Base-by-base conservation (phyloP, 2,113 vertebrate species). In the Emberiza fucata region DNA sequence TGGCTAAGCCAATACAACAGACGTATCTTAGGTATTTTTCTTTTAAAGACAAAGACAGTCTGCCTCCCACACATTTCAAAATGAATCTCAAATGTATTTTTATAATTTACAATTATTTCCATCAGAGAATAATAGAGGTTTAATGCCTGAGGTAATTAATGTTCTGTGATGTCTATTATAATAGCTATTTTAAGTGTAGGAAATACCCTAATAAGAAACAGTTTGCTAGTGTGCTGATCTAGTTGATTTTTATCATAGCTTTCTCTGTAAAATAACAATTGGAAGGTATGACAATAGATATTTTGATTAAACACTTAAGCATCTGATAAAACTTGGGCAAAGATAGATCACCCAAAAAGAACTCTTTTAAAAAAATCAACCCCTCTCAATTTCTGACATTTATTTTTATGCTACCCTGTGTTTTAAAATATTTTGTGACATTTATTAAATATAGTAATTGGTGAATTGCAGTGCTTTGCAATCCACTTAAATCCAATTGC, bases 141-240 rank as follows among this genome's bases (percentile, higher is more conserved):
- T 70, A 69, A 60, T 94, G 81, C 86, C 61, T 65, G 47, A 27
- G 68, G 75, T 96, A 85, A 75, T 85, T 80, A 82, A 47, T 72
- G 85, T 82, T 92, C 81, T 90, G 28, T 86, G 82, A 48, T 94
- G 90, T 90, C 24, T 88, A 64, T 51, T 93, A 35, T 86, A 81
- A 88, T 78, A 88, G 63, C 56, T 95, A 83, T 91, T 89, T 95
- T 77, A 90, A 90, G 79, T 51, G 68, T 68, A 93, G 93, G 92
- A 96, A 97, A 96, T 96, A 96, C 94, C 82, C 87, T 77, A 83
- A 78, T 73, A 94, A 83, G 92, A 94, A 88, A 69, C 50, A 68
- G 68, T 64, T 94, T 89, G 51, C 64, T 44, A 6, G 8, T 28
- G 24, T 90, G 90, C 85, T 95, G 85, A 90, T 73, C 14, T 88